Evolutionary conservation across 2,888 invertebrate genomes (phyloP), one percentile per base, ranked within the genome.

Genomic region (Heteromyza rotundicornis): DNA sequence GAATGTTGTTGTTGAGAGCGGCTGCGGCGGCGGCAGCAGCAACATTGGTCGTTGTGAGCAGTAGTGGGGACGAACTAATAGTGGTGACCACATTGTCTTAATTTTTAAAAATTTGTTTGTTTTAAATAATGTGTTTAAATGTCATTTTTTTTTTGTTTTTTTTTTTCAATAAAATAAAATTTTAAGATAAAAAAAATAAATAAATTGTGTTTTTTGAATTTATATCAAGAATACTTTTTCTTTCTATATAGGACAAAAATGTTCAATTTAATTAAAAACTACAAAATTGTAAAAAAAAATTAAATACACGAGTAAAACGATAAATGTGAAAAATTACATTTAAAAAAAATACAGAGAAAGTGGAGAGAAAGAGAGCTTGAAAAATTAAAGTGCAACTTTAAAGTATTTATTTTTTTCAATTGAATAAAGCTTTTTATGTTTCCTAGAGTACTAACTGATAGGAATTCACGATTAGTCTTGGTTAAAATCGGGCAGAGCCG

Each of bases 31-130:
- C 36, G 40, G 40, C 40, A 58, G 56, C 54, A 56, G 59, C 62
- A 70, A 71, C 71, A 69, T 67, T 55, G 35, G 20, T 64, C 60
- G 70, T 66, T 59, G 71, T 71, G 66, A 77, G 76, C 76, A 78
- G 75, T 68, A 75, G 70, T 71, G 80, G 73, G 72, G 79, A 79
- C 78, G 79, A 79, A 78, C 80, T 79, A 77, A 80, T 79, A 77
- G 79, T 79, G 78, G 80, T 79, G 80, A 79, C 80, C 79, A 79
- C 80, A 79, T 80, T 80, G 79, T 79, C 79, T 79, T 79, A 79
- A 79, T 79, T 80, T 79, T 80, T 78, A 75, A 77, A 80, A 79
- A 74, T 79, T 79, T 69, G 74, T 72, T 67, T 70, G 73, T 76
- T 78, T 72, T 76, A 79, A 78, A 73, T 80, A 77, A 78, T 78